A percentile compares a stretch with the other conserved stretches of the same genome.
These are phyloP conservation scores for Phyto melanocephala DNA, from an alignment of 2,888 invertebrate genomes.

Conservation along the genomic window DNA sequence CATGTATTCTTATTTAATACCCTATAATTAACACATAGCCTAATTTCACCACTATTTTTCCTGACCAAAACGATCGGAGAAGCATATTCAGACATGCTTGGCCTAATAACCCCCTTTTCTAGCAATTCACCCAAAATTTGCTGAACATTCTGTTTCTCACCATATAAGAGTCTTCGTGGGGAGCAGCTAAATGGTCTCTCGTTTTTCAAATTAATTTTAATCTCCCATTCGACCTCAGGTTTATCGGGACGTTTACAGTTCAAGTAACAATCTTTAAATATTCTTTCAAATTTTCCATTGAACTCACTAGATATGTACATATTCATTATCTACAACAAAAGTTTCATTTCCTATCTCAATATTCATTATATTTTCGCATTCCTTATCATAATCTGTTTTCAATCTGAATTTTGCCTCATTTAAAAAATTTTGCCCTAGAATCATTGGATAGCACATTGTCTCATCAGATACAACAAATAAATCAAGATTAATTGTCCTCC, in stretches of 20 bases:
- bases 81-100: conserved; percentile 38
- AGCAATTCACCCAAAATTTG: conserved; percentile 37
- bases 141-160: conserved; percentile 35
- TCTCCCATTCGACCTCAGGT: conserved; percentile 34
- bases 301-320: not conserved
- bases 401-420: not conserved
- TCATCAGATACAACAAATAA: not conserved
- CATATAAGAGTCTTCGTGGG: conserved; percentile 32
- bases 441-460: not conserved
- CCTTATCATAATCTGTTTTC: not conserved
- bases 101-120: conserved; percentile 32
- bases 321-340: not conserved
- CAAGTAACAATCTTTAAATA: conserved; percentile 10
- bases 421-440: conserved; percentile 3
- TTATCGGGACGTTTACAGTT: conserved; percentile 38
- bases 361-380: not conserved
- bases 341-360: not conserved
- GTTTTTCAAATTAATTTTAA: conserved; percentile 4
- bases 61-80: conserved; percentile 43
- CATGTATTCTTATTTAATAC: too few relatives aligned
- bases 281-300: not conserved
- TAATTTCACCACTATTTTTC: conserved; percentile 23
- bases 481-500: not conserved
- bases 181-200: conserved; percentile 38
- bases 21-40: too few relatives aligned